Evolutionary conservation across 1,140 invertebrate species (phyloP), one percentile per base, ranked within the genome.

Genomic region (Micrasema longulum): DNA sequence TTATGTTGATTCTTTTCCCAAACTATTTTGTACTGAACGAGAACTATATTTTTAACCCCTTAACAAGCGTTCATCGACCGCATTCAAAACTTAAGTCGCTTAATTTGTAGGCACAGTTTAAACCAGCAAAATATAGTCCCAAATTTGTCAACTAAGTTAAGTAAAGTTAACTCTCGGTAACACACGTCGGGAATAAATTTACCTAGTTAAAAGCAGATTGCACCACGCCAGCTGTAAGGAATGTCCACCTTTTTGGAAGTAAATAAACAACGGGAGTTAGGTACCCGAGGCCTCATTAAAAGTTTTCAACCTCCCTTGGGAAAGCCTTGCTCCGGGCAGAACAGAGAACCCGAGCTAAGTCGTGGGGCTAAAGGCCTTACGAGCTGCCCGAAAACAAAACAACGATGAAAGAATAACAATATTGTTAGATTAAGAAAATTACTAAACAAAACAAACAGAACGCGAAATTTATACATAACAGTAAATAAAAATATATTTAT

Each of bases 181-280:
- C 63, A 67, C 52, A 67, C 63, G 38, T 31, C 31, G 38, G 23
- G 70, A 72, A 72, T 72, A 72, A 72, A 66, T 72, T 67, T n/a
- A 50, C 23, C 26, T 55, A 14, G 23, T 14, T 26, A 66, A 12
- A 52, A 18, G 45, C 63, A 66, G 16, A 66, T 52, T 52, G 63
- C 52, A 68, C 43, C 55, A 47, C 69, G 63, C 52, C 63, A 69
- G 69, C 53, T 53, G 63, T 64, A 36, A 68, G 45, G 68, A 74
- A 74, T 68, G 69, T 74, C 69, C 64, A 71, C 73, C 63, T 66
- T 68, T 23, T n/a, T 22, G 36, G 31, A 66, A 64, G 67, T 74
- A 71, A 71, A 63, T 53, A 74, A 71, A 74, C 69, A 71, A 52
- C 35, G 52, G 50, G 47, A 38, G 63, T 48, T 36, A 35, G 43